Conservation (phyloP, 30 jellyfish, hydroid and myxozoan genomes). For the Aurelia sp. region DNA sequence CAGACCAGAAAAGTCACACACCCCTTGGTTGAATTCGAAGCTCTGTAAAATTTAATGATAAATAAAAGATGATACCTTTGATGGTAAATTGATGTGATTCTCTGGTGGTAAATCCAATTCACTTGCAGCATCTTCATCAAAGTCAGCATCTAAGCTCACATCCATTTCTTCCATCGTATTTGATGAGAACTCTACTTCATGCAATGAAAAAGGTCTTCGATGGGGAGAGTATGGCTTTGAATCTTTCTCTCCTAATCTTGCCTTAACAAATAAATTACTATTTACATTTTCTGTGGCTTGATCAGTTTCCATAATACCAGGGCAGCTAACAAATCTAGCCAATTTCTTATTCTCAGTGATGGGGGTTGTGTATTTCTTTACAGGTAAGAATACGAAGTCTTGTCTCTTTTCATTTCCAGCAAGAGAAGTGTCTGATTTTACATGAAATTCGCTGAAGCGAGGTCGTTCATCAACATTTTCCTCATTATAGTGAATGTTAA, state of each 20-base stretch:
- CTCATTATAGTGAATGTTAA: not conserved
- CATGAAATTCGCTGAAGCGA: not conserved
- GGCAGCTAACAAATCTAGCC: conserved; percentile 2
- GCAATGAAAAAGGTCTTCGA: conserved; percentile 60
- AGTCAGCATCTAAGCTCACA: not conserved
- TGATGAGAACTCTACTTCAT: conserved; percentile 30
- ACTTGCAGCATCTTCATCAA: not conserved
- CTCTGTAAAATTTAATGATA: no score
- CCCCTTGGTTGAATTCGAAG: no score
- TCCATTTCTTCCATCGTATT: conserved; percentile 3
- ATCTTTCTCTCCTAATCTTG: not conserved
- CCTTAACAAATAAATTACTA: not conserved
- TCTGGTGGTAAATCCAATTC: conserved; percentile 8
- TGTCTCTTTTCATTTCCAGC: not conserved
- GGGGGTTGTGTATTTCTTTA: not conserved
- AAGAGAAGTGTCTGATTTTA: not conserved
- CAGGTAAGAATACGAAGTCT: not conserved
- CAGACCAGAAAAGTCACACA: no score
- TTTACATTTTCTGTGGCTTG: not conserved
- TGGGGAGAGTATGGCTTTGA: conserved; percentile 54
- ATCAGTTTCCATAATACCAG: not conserved
- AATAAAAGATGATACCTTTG: conserved; percentile 6
- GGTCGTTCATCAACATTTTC: no score
- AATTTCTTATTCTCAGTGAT: not conserved
- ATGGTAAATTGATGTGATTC: conserved; percentile 15